Evolutionary conservation across 2,113 vertebrate genomes (phyloP), one percentile per base, ranked within the genome.

Genomic region (Channa argus): DNA sequence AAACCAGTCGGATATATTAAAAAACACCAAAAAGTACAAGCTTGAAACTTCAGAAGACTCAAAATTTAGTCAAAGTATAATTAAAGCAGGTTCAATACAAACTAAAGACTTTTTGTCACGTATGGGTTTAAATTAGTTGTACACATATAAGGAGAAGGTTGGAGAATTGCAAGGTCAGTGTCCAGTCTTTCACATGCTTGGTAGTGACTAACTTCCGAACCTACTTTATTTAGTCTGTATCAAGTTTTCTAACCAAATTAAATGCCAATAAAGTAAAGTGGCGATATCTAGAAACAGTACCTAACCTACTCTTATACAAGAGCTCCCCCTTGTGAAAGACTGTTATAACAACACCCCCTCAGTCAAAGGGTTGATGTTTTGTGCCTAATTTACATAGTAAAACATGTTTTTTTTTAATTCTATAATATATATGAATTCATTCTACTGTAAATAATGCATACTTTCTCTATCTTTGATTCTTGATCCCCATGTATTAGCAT

Each of bases 271-370:
- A 24, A 24, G 24, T 24, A 24, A 24, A 24, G 24, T 24, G 24
- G 24, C 24, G 24, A 24, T 24, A 24, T 24, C 24, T 1, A 24
- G 24, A 24, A 24, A 24, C 24, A 24, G 24, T 24, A 1, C 2
- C n/a, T 5, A 44, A 44, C 5, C 8, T 1, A 9, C 8, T 55
- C 63, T 56, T 76, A 51, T 78, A 47, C 80, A 86, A 84, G 10
- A 60, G 80, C 77, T 2, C 85, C 84, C 71, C 4, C 84, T 76
- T 50, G 78, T 89, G 87, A 86, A 75, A 0, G 70, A 59, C 50
- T 47, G 1, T 1, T 3, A 52, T 3, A 54, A n/a, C 36, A 46
- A 12, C 59, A 3, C 13, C 39, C 24, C 24, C 24, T 24, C 24
- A 24, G 24, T 24, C 24, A 24, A 24, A 24, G 39, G 6, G 39